These are phyloP conservation scores for Ctenomys sociabilis DNA, from an alignment of 2,113 vertebrate species.

Conservation along the genomic window DNA sequence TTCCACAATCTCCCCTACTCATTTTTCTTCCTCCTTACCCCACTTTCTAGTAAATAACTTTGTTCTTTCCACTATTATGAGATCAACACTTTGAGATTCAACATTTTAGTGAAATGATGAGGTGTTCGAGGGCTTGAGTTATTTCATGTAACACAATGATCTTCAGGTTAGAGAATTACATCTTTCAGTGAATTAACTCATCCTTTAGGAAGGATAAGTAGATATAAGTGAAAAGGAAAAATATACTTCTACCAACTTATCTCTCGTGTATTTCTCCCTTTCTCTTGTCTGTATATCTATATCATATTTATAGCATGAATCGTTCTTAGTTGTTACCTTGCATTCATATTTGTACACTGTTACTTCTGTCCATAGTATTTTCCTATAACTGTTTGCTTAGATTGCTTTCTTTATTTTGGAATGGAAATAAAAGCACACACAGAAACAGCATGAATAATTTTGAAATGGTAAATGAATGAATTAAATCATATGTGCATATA, in stretches of 20 bases:
- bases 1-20: background rate
- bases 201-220: background rate
- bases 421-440: background rate
- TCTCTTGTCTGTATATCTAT: background rate
- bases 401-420: background rate
- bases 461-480: background rate
- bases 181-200: background rate
- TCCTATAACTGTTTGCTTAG: background rate
- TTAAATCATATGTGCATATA: background rate
- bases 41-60: background rate
- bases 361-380: background rate
- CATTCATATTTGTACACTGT: background rate
- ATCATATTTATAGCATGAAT: background rate
- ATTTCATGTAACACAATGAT: no score
- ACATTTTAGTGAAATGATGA: background rate
- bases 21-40: background rate
- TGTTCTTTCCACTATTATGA: background rate
- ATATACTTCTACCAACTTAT: background rate
- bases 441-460: background rate
- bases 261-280: background rate
- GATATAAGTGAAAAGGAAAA: background rate
- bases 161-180: background rate
- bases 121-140: background rate
- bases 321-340: background rate
- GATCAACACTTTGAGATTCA: background rate